Evolutionary conservation across 53 echinoderm and acorn worm genomes (phyloP).

Genomic region (Astropecten irregularis): DNA sequence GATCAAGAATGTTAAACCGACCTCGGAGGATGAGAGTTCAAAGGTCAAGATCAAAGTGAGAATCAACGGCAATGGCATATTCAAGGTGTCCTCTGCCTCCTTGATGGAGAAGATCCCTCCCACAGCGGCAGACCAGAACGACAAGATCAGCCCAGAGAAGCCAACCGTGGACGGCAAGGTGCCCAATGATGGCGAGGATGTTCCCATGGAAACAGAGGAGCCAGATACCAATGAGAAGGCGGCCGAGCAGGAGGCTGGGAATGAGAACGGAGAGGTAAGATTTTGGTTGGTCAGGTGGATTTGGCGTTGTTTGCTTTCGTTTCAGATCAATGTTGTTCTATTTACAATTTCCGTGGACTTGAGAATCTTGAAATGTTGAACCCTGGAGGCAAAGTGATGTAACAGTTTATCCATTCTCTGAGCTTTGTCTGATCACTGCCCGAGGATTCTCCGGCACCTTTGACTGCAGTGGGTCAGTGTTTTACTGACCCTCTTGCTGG

Average conservation of each 20-base stretch:
- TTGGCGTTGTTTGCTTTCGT: not conserved
- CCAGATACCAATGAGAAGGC: slow-evolving; percentile 53
- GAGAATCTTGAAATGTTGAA: too few species aligned
- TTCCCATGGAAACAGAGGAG: slow-evolving; percentile 67
- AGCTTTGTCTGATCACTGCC: slow-evolving; percentile 45
- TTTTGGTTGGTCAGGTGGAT: too few species aligned
- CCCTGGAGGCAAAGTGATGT: slow-evolving; percentile 83
- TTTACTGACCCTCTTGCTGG: slow-evolving; percentile 36
- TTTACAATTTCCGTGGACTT: too few species aligned
- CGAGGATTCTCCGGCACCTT: not conserved
- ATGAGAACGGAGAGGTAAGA: slow-evolving; percentile 33
- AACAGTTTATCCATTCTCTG: slow-evolving; percentile 92
- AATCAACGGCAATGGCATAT: slow-evolving; percentile 87
- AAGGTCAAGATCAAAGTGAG: slow-evolving; percentile 96
- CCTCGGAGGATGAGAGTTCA: slow-evolving; percentile 86
- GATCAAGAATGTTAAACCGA: slow-evolving; percentile 85
- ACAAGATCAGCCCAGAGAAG: slow-evolving; percentile 45
- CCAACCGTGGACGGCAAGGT: slow-evolving; percentile 13
- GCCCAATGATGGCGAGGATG: slow-evolving; percentile 32
- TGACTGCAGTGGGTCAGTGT: slow-evolving; percentile 25
- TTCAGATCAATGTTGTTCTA: too few species aligned
- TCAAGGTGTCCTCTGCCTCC: slow-evolving; percentile 80
- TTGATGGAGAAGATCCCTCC: slow-evolving; percentile 84
- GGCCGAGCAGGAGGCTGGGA: slow-evolving; percentile 16
- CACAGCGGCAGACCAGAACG: slow-evolving; percentile 61